phyloP scores from a whole-genome alignment of 2,797 vertebrate genomes.

The Sphenopsis melanotis region DNA sequence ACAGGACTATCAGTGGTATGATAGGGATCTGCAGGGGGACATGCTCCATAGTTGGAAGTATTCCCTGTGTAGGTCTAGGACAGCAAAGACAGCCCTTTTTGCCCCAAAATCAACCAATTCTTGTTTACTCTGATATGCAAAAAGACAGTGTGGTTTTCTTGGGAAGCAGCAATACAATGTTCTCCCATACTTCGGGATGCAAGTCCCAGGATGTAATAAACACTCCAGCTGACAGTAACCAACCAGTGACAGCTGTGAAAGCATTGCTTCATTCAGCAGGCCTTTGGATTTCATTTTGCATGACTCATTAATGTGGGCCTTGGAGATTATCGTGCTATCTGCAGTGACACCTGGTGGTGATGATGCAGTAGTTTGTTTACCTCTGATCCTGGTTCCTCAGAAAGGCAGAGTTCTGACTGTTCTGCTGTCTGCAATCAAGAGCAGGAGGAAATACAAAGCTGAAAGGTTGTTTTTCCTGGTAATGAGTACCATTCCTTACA shows the following conservation, averaged over 20 bases:
- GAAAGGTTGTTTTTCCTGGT: not conserved
- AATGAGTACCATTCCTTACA: not conserved
- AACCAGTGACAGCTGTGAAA: not conserved
- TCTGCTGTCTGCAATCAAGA: not conserved
- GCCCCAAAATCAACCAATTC: not conserved
- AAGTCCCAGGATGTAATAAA: not conserved
- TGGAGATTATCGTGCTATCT: not conserved
- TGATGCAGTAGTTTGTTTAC: not conserved
- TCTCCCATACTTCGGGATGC: fast-evolving
- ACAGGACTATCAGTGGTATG: not conserved
- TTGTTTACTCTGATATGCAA: not conserved
- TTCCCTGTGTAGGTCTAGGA: not conserved
- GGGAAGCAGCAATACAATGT: not conserved
- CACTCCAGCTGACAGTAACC: not conserved
- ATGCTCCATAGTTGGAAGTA: not conserved
- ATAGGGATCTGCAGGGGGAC: not conserved
- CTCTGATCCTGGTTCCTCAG: not conserved
- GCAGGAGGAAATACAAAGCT: not conserved
- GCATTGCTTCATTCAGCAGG: not conserved
- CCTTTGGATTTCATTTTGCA: not conserved
- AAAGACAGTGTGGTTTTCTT: not conserved
- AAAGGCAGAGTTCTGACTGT: not conserved
- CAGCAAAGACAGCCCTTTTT: not conserved
- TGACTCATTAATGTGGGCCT: not conserved
- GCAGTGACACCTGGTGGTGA: slow-evolving; percentile 60